phyloP scores from a whole-genome alignment of 2,888 invertebrate genomes.

The Sphaeridia pumilis region DNA sequence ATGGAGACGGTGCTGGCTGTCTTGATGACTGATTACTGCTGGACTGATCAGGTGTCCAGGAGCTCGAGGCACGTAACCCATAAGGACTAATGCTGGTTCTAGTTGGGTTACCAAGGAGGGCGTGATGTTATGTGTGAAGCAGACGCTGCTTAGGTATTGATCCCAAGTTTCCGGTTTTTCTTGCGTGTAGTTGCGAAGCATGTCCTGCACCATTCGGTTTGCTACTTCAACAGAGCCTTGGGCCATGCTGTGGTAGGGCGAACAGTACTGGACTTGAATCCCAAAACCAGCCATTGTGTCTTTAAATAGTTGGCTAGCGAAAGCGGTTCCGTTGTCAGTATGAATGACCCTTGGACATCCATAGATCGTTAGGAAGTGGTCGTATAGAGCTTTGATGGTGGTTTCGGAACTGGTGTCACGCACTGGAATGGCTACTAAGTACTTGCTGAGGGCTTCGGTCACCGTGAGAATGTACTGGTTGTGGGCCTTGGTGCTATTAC shows the following conservation, averaged over 20 bases:
- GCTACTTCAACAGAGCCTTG: not conserved
- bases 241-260: not conserved
- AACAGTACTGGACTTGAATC: not conserved
- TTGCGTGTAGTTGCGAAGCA: not conserved
- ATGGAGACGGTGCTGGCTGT: not conserved
- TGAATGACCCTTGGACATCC: not conserved
- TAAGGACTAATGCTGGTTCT: not conserved
- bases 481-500: not conserved
- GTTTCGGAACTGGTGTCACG: not conserved
- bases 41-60: not conserved
- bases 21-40: not conserved
- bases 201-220: not conserved
- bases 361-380: not conserved
- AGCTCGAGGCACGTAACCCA: not conserved
- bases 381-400: not conserved
- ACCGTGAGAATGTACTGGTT: not conserved
- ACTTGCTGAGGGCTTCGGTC: not conserved
- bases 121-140: not conserved
- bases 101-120: not conserved
- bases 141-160: not conserved
- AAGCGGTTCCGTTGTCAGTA: not conserved
- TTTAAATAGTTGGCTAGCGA: not conserved
- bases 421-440: not conserved
- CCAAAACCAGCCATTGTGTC: not conserved
- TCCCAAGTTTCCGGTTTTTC: not conserved